Evolutionary conservation across 2,888 invertebrate genomes (phyloP).

Genomic region (Chrysodeixis includens): DNA sequence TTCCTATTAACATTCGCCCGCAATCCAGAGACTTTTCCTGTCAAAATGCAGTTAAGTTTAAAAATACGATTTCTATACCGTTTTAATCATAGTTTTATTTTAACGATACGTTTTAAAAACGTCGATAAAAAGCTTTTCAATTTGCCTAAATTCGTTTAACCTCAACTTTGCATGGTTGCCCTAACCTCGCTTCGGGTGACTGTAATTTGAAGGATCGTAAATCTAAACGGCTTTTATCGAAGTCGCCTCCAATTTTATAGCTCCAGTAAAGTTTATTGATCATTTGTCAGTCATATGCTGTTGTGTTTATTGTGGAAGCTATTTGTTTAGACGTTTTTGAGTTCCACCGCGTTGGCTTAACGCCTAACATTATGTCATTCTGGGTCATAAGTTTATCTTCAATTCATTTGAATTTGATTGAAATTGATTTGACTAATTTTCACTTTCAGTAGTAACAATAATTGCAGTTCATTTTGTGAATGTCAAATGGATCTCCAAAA

Average conservation of each 20-base stretch:
- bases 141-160: slow-evolving; percentile 22
- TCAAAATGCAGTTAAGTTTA: too few species aligned
- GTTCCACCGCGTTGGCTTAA: slow-evolving; percentile 12
- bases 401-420: background rate
- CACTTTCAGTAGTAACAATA: too few species aligned
- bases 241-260: slow-evolving; percentile 54
- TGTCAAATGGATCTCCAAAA: too few species aligned
- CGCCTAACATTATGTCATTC: background rate
- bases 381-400: background rate
- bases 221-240: slow-evolving; percentile 49
- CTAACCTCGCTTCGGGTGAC: slow-evolving; percentile 27
- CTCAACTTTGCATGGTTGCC: slow-evolving; percentile 40
- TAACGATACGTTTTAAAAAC: slow-evolving; percentile 19
- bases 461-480: too few species aligned
- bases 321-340: slow-evolving; percentile 30
- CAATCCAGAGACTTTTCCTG: slow-evolving; percentile 18
- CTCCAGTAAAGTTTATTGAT: slow-evolving; percentile 55
- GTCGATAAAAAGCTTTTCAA: slow-evolving; percentile 25
- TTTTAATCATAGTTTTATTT: too few species aligned
- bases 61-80: too few species aligned
- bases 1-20: slow-evolving; percentile 62
- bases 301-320: slow-evolving; percentile 23
- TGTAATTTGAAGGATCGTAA: slow-evolving; percentile 53
- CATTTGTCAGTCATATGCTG: slow-evolving; percentile 46
- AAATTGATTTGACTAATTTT: too few species aligned